Evolutionary conservation across 2,113 vertebrate genomes (phyloP).

Genomic region (Vulpes vulpes): DNA sequence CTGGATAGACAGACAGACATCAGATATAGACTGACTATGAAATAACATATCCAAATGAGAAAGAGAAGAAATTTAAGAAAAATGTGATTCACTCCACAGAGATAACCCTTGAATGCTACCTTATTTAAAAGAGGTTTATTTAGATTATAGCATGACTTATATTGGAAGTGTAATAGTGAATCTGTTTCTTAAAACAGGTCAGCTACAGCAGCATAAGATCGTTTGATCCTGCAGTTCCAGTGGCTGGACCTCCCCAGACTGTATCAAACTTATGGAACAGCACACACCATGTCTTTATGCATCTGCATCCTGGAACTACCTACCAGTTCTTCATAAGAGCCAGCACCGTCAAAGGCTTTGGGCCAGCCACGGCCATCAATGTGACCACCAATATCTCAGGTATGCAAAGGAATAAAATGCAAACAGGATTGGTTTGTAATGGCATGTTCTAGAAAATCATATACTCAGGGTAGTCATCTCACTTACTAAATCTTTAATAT

Average conservation of each 20-base stretch:
- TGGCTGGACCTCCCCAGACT: slow-evolving; percentile 93
- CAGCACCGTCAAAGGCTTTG: slow-evolving; percentile 97
- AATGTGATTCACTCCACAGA: background rate
- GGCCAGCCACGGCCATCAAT: slow-evolving; percentile 94
- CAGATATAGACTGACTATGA: background rate
- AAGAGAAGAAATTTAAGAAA: background rate
- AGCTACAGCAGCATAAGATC: slow-evolving; percentile 96
- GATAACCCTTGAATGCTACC: background rate
- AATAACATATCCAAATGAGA: background rate
- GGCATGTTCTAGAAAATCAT: background rate
- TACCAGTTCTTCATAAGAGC: slow-evolving; percentile 97
- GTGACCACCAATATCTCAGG: slow-evolving; percentile 99
- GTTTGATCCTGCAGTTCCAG: slow-evolving; percentile 95
- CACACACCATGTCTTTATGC: slow-evolving; percentile 94
- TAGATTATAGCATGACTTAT: background rate
- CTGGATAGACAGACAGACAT: background rate
- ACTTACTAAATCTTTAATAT: background rate
- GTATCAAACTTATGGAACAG: slow-evolving; percentile 96
- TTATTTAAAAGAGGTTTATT: background rate
- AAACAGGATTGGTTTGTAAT: background rate
- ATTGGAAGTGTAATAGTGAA: background rate
- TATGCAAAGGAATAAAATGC: slow-evolving; percentile 75
- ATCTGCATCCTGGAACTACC: slow-evolving; percentile 96
- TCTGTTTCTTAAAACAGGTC: slow-evolving; percentile 89
- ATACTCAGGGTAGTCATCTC: background rate